Evolutionary conservation across 2,113 vertebrate species (phyloP).

Genomic region (Orthonyx spaldingii): DNA sequence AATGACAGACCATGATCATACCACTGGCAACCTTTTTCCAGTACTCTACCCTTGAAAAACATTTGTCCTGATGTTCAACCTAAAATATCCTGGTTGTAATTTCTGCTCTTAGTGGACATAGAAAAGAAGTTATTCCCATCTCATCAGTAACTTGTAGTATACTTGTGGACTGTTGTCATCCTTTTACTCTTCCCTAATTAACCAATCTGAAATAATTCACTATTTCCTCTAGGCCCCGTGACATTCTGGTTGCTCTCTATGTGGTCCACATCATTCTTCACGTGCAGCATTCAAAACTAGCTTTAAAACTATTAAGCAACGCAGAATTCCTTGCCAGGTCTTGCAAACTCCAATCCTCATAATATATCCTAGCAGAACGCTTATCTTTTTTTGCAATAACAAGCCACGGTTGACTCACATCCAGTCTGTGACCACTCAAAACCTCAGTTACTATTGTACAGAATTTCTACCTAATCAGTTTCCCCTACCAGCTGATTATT

Average conservation of each 20-base stretch:
- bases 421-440: neutral
- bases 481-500: neutral
- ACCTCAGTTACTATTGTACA: neutral
- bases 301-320: neutral
- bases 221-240: neutral
- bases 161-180: neutral
- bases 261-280: neutral
- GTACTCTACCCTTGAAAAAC: neutral
- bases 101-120: neutral
- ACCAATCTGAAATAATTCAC: neutral
- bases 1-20: neutral
- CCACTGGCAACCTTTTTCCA: neutral
- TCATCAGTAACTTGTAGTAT: neutral
- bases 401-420: neutral
- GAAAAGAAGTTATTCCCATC: neutral
- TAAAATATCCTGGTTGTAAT: neutral
- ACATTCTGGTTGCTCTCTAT: neutral
- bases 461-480: slow-evolving; percentile 8
- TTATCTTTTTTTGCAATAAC: neutral
- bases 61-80: neutral
- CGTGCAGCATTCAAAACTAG: neutral
- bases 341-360: neutral
- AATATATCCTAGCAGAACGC: neutral
- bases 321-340: slow-evolving; percentile 1
- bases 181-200: neutral